Conservation (phyloP, 2,797 vertebrate species). For the Rhinella marina region DNA sequence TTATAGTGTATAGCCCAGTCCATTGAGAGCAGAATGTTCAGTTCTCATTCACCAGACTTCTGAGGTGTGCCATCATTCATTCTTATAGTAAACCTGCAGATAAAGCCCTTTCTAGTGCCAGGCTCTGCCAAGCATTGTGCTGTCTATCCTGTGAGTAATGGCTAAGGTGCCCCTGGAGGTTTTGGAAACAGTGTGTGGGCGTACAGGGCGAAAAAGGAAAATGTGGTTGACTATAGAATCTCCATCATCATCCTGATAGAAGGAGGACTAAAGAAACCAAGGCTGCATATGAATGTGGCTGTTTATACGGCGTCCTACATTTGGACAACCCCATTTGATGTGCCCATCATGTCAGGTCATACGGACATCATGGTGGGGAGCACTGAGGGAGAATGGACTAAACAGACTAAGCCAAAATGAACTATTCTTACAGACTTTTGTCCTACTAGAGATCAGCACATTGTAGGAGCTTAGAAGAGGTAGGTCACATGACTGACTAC, state of each 20-base stretch:
- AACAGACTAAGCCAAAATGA: too few relatives aligned
- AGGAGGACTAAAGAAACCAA: background rate
- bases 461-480: too few relatives aligned
- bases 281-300: background rate
- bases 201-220: background rate
- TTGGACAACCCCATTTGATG: background rate
- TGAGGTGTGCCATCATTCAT: background rate
- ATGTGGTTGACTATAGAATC: background rate
- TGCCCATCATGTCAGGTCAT: background rate
- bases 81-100: slow-evolving; percentile 15
- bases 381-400: background rate
- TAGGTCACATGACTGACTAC: too few relatives aligned
- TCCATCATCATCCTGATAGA: background rate
- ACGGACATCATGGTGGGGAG: background rate
- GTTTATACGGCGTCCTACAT: background rate
- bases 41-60: background rate
- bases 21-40: background rate
- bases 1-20: background rate
- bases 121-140: background rate
- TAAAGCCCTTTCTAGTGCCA: background rate
- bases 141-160: background rate
- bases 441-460: too few relatives aligned
- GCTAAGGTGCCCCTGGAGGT: slow-evolving; percentile 18
- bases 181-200: slow-evolving; percentile 12
- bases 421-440: too few relatives aligned